Evolutionary conservation across 2,113 vertebrate species (phyloP), one percentile per base, ranked within the genome.

Genomic region (Poeciliopsis prolifica): DNA sequence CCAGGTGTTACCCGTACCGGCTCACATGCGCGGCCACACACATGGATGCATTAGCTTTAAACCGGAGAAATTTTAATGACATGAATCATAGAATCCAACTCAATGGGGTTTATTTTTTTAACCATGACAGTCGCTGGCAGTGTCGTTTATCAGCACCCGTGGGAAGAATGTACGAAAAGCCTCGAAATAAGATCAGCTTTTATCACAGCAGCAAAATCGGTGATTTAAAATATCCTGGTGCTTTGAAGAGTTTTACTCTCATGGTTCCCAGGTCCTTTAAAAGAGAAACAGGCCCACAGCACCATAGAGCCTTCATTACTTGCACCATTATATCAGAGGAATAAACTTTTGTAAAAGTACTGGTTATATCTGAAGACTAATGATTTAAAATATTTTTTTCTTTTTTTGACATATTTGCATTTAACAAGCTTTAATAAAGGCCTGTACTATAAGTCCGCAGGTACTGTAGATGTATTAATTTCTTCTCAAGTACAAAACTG

Each of bases 1-100:
- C 86, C 81, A 84, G 82, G 84, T 89, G 86, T 79, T 83, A 78
- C 68, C 62, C 80, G 35, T 70, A 60, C 10, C 0, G 33, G 64
- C 74, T 30, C 75, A 37, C 48, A 31, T 28, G 17, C 58, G 33
- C 33, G 33, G 33, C 62, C 74, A 12, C 68, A 72, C 10, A 19
- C n/a, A 72, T 44, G 66, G 29, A 42, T 9, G n/a, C 65, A 51
- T 63, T 30, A 17, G 19, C 24, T 70, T 28, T 42, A 24, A 66
- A 61, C 72, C 42, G 30, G 51, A 58, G 29, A 30, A 48, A 15
- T 69, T 75, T 2, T 37, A 48, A 81, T 58, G 22, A n/a, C 51
- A 78, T 37, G 0, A 5, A 17, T 78, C 60, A 68, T 26, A 30
- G 31, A 2, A 1, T 11, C 24, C 69, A 29, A 22, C 22, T 54